phyloP scores from a whole-genome alignment of 2,888 invertebrate species.

The Beris morrisii region DNA sequence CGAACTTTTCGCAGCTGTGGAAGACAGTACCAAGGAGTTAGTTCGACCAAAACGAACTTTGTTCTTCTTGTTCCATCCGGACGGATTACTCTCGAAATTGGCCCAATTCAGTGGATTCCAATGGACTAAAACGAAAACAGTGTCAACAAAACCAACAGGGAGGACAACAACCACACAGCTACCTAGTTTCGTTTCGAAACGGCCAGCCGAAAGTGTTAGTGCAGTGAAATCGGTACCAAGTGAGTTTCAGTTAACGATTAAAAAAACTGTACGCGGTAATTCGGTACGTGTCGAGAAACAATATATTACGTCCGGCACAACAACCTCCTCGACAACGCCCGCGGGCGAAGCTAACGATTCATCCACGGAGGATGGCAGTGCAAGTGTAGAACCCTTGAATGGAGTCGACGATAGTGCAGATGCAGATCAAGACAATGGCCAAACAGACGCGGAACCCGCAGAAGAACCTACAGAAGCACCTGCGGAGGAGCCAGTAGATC shows the following conservation, averaged over 20 bases:
- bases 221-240: background rate
- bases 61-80: constrained; percentile 11
- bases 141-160: background rate
- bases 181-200: background rate
- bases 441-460: background rate
- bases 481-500: background rate
- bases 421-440: background rate
- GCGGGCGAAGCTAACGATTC: background rate
- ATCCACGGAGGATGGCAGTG: background rate
- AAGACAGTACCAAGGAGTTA: background rate
- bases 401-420: background rate
- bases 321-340: background rate
- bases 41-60: constrained; percentile 6
- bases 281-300: constrained; percentile 6
- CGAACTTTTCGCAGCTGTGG: background rate
- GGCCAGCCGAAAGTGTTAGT: background rate
- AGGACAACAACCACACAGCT: background rate
- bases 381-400: background rate
- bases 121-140: background rate
- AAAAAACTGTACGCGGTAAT: constrained; percentile 16
- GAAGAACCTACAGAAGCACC: background rate
- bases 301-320: constrained; percentile 5
- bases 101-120: constrained; percentile 1
- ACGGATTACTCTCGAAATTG: constrained; percentile 1
- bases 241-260: constrained; percentile 2